Evolutionary conservation across 2,797 vertebrate genomes (phyloP).

Genomic region (Nannoperca australis): DNA sequence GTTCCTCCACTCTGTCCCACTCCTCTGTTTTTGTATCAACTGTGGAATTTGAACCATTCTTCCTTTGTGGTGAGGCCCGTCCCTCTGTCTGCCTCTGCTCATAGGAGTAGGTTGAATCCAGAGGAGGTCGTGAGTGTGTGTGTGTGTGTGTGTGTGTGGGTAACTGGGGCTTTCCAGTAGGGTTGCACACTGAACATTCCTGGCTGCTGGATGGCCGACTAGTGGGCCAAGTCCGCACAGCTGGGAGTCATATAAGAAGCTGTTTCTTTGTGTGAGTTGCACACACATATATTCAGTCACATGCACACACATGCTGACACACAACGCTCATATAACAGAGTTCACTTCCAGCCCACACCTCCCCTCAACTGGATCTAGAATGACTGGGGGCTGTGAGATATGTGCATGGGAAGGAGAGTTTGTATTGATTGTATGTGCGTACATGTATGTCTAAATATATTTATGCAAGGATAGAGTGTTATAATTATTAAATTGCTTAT

Average conservation of each 20-base stretch:
- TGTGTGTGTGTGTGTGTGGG: conserved; percentile 68
- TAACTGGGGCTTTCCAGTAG: conserved; percentile 81
- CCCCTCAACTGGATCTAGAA: conserved; percentile 26
- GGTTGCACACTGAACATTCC: conserved; percentile 84
- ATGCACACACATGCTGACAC: conserved; percentile 1
- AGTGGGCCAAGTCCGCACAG: conserved; percentile 77
- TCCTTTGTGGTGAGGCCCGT: conserved; percentile 74
- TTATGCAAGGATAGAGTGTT: background rate
- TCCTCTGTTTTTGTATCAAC: conserved; percentile 77
- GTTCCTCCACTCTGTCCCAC: conserved; percentile 61
- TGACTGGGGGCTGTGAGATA: conserved; percentile 4
- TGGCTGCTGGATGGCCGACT: conserved; percentile 73
- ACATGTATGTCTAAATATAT: background rate
- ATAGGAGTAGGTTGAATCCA: conserved; percentile 67
- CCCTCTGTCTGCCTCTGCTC: conserved; percentile 67
- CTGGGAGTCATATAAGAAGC: conserved; percentile 84
- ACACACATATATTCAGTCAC: background rate
- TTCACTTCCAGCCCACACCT: conserved; percentile 2
- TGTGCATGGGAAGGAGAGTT: conserved; percentile 2
- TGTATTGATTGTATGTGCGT: conserved; percentile 11
- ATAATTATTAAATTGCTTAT: conserved; percentile 3
- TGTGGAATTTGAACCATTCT: conserved; percentile 81
- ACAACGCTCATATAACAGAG: conserved; percentile 10
- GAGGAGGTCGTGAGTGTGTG: conserved; percentile 46
- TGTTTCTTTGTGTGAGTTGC: conserved; percentile 69